Conservation (phyloP, 2,797 vertebrate species). For the Aplochiton taeniatus region DNA sequence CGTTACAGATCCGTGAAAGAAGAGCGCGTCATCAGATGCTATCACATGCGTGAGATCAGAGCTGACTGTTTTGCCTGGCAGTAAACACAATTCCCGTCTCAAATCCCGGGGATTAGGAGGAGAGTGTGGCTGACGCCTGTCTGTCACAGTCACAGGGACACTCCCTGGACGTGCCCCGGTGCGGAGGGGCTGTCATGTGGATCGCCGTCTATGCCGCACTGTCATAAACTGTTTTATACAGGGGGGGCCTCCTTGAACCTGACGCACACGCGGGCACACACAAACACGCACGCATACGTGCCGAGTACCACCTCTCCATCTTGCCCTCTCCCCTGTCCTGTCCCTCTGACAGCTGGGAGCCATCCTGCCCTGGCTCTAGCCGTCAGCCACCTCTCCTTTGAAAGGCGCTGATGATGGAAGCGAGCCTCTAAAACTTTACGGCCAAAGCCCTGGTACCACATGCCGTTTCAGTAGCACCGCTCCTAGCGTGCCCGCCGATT, state of each 20-base stretch:
- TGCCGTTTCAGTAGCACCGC: conserved; percentile 76
- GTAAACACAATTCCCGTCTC: conserved; percentile 48
- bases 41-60: conserved; percentile 37
- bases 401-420: conserved; percentile 66
- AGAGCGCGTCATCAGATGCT: conserved; percentile 53
- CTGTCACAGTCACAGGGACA: conserved; percentile 41
- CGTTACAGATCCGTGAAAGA: conserved; percentile 20
- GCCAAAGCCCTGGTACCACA: conserved; percentile 64
- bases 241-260: background rate
- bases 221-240: conserved; percentile 1
- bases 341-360: conserved; percentile 51
- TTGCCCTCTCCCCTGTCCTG: conserved; percentile 7
- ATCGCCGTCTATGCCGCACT: background rate
- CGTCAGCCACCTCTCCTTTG: conserved; percentile 55
- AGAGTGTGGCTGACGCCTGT: conserved; percentile 41
- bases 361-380: conserved; percentile 46
- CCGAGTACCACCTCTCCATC: background rate
- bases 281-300: background rate
- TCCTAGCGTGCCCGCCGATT: conserved; percentile 82
- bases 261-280: background rate
- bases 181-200: background rate
- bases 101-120: conserved; percentile 55
- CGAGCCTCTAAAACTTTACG: conserved; percentile 80
- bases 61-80: conserved; percentile 58
- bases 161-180: conserved; percentile 8